These are phyloP conservation scores for Anaspis maculata DNA, from an alignment of 2,888 invertebrate species.

Conservation along the genomic window DNA sequence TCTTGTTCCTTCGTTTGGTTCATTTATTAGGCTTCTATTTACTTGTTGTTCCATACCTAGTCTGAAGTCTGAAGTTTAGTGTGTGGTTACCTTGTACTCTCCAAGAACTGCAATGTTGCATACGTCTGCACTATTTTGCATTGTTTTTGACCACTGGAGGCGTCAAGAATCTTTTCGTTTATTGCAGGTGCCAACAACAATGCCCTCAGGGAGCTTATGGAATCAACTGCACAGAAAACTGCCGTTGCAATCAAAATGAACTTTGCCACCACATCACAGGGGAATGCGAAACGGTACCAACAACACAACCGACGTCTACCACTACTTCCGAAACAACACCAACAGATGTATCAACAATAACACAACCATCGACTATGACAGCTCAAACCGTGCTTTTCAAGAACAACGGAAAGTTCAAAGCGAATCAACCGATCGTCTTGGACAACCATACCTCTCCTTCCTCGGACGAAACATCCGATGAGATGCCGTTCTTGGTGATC, in stretches of 20 bases:
- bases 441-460: constrained; percentile 1
- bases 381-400: neutral
- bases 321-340: constrained; percentile 2
- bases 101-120: no score
- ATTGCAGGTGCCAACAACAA: constrained; percentile 10
- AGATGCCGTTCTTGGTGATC: neutral
- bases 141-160: no score
- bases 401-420: constrained; percentile 9
- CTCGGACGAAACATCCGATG: no score
- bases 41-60: no score
- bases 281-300: constrained; percentile 12
- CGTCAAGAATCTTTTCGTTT: neutral
- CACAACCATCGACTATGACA: no score
- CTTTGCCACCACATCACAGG: constrained; percentile 14
- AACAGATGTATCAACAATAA: neutral
- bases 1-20: no score
- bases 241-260: constrained; percentile 11
- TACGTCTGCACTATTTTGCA: no score
- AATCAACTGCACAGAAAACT: constrained; percentile 9
- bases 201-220: constrained; percentile 14
- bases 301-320: no score
- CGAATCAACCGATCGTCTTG: constrained; percentile 1
- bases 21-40: no score
- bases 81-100: no score
- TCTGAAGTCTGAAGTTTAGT: no score